Percentiles rank a stretch among this genome's conserved stretches.
phyloP scores from a whole-genome alignment of 2,797 vertebrate species.

The Pelobates cultripes region DNA sequence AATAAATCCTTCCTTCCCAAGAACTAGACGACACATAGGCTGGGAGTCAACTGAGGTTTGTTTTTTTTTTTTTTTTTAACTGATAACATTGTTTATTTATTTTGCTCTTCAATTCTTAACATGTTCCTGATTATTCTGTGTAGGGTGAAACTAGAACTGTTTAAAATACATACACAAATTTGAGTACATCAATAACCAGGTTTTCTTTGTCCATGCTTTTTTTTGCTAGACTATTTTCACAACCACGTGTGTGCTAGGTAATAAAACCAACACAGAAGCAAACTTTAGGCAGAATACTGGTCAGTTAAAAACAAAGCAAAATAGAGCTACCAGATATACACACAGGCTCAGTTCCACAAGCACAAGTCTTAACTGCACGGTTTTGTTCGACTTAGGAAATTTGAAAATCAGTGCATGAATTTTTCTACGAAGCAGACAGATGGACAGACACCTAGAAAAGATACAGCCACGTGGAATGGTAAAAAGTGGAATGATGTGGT shows the following conservation, averaged over 20 bases:
- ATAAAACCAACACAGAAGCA: constrained; percentile 98
- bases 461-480: constrained; percentile 86
- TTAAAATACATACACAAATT: constrained; percentile 98
- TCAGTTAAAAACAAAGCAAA: constrained; percentile 95
- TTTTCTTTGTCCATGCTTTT: constrained; percentile 68
- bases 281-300: constrained; percentile 97
- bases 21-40: too few species aligned
- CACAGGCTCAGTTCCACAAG: constrained; percentile 98
- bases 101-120: constrained; percentile 95
- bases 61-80: too few species aligned
- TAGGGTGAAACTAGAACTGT: constrained; percentile 95
- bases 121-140: constrained; percentile 95
- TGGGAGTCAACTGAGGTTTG: too few species aligned
- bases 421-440: constrained; percentile 45
- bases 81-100: too few species aligned
- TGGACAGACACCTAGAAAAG: constrained; percentile 76
- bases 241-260: constrained; percentile 97
- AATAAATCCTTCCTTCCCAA: too few species aligned
- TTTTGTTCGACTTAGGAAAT: constrained; percentile 89
- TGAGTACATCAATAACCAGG: constrained; percentile 94
- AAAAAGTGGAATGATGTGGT: too few species aligned
- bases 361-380: constrained; percentile 87
- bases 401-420: constrained; percentile 66
- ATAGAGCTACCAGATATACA: constrained; percentile 98
- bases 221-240: constrained; percentile 95